Conservation (phyloP, 2,113 vertebrate species). For the Cranoglanis bouderius region DNA sequence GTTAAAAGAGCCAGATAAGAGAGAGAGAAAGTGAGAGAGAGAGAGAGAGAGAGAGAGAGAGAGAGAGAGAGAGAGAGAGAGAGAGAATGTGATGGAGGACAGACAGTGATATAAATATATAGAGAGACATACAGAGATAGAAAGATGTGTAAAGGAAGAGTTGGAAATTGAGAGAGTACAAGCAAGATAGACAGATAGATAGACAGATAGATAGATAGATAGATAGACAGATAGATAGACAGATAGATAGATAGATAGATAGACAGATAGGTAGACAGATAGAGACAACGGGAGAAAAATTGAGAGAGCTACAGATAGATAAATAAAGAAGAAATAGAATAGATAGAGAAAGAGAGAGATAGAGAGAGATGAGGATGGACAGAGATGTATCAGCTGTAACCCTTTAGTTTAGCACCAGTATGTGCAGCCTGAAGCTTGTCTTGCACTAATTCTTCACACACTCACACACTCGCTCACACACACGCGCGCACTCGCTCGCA, state of each 20-base stretch:
- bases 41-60: not conserved
- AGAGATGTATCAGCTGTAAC: slow-evolving; percentile 13
- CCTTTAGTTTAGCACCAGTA: not conserved
- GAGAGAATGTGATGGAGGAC: slow-evolving; percentile 45
- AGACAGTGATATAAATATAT: not conserved
- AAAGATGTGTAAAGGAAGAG: no score
- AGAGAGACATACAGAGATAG: not conserved
- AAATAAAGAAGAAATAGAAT: not conserved
- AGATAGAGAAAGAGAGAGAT: not conserved
- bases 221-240: not conserved
- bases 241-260: no score
- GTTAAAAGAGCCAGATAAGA: no score
- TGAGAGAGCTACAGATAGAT: not conserved
- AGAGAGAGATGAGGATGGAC: not conserved
- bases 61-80: no score
- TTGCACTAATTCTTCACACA: not conserved
- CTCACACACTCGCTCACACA: not conserved
- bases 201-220: accelerated
- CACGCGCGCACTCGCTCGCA: no score
- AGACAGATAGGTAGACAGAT: not conserved
- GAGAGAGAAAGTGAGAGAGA: not conserved
- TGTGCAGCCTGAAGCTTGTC: not conserved
- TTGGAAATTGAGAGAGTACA: not conserved
- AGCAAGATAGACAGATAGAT: not conserved
- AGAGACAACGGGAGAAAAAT: not conserved